phyloP scores from a whole-genome alignment of 2,797 vertebrate species.

The Thalassophryne amazonica region DNA sequence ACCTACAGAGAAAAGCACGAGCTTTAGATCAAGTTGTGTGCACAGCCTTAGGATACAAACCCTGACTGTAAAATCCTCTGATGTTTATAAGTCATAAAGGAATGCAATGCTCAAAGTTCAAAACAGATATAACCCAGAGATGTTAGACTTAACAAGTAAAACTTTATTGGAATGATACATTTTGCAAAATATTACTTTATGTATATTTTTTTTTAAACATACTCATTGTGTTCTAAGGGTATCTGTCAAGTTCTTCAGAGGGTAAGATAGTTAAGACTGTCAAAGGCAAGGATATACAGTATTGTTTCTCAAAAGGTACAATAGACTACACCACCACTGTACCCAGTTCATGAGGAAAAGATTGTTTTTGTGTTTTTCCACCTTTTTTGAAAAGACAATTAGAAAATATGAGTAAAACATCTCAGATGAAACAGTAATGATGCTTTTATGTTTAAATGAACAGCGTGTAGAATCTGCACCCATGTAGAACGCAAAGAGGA shows the following conservation, averaged over 20 bases:
- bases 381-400: slow-evolving; percentile 84
- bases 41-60: background rate
- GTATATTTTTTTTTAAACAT: slow-evolving; percentile 78
- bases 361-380: slow-evolving; percentile 69
- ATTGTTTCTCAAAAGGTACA: slow-evolving; percentile 84
- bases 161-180: slow-evolving; percentile 91
- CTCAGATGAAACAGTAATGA: slow-evolving; percentile 80
- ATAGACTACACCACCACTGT: slow-evolving; percentile 84
- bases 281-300: slow-evolving; percentile 86
- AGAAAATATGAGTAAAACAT: slow-evolving; percentile 82
- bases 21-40: background rate
- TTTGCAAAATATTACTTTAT: slow-evolving; percentile 89
- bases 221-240: slow-evolving; percentile 84
- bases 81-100: background rate
- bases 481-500: slow-evolving; percentile 71
- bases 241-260: slow-evolving; percentile 85
- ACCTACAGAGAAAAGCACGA: slow-evolving; percentile 13
- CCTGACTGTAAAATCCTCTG: background rate
- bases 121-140: slow-evolving; percentile 54
- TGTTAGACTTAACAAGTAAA: slow-evolving; percentile 85
- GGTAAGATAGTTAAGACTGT: slow-evolving; percentile 87
- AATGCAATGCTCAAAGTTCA: no score
- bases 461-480: slow-evolving; percentile 67
- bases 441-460: slow-evolving; percentile 73
- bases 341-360: slow-evolving; percentile 80